Evolutionary conservation across 2,113 vertebrate genomes (phyloP), one percentile per base, ranked within the genome.

Genomic region (Cyanistes caeruleus): DNA sequence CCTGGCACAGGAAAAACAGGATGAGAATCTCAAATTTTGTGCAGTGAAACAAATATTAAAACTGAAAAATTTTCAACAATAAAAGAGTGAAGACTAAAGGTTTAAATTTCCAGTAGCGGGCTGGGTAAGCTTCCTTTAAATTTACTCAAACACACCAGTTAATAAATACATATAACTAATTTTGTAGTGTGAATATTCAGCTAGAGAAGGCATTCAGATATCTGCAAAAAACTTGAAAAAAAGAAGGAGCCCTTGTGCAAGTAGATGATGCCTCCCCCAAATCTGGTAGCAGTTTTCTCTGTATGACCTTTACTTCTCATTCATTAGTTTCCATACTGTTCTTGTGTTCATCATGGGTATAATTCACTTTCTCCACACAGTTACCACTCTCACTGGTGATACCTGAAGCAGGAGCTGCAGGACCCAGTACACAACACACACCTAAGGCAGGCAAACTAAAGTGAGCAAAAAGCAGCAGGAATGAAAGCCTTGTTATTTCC

Each of bases 251-350:
- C 13, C 20, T 39, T 35, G 6, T 16, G 20, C 12, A 63, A 84
- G 13, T 5, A 17, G 8, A 76, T 25, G 16, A 43, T 62, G 14
- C 1, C 39, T 0, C 11, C 27, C 8, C 5, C 14, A 52, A 13
- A 75, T 59, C 33, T 72, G 41, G 11, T 11, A 56, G 9, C 2
- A 3, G 4, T 69, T 89, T 84, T 65, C 8, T 62, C 31, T 31
- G 24, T 22, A 64, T 3, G 5, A 86, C 53, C 7, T 49, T 77
- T 35, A 85, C 3, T 9, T 28, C 33, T 80, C 21, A 12, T 68
- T 49, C 58, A 68, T 48, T 64, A 73, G 4, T 69, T 86, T 87
- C 59, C 10, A 35, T 4, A 11, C 12, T 46, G 5, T 49, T 62
- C 7, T 51, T 72, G 21, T 8, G 1, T 33, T 90, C 39, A 87